Base-by-base conservation (phyloP, 2,888 invertebrate genomes). In the Acleris holmiana region DNA sequence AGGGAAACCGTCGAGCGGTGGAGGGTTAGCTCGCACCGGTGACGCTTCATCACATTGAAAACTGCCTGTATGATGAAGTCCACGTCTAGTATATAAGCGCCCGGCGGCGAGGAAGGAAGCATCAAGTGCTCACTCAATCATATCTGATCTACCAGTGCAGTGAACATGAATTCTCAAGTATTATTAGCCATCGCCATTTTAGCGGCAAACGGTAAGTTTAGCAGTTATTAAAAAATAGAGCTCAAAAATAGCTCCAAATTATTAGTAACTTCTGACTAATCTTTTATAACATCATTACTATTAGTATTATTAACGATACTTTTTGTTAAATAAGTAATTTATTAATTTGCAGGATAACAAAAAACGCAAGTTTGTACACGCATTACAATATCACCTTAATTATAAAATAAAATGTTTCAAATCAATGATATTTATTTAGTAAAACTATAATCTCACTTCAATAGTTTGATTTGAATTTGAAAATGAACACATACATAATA, bases 51-150 rank as follows among this genome's bases (percentile, higher is more conserved):
- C 69, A 85, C 83, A 88, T 89, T 91, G 87, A 90, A 91, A 90
- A 85, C 84, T 82, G 76, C 77, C 71, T 73, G 86, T 74, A 72
- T 75, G 35, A 81, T 83, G 80, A 85, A 79, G 79, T 81, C 76
- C 76, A 80, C 77, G 78, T 83, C 82, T 88, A 91, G 91, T 91
- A 91, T 91, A 86, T 86, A 91, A 91, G 81, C 83, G 74, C 86
- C 80, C 71, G 75, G 78, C 87, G 79, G 68, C 70, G 75, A 70
- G 84, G 80, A 74, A 86, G 83, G 86, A 85, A 84, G 85, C 86
- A 88, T 85, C 80, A 72, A 70, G 74, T 77, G 74, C 67, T 73
- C 71, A 72, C 72, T 74, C 76, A 71, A 64, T 66, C 72, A 69
- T 70, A 71, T 70, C 46, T 63, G 47, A 71, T 72, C 61, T 68